These are phyloP conservation scores for Oceanodroma leucorhoa DNA, from an alignment of 2,797 vertebrate species.

Conservation along the genomic window DNA sequence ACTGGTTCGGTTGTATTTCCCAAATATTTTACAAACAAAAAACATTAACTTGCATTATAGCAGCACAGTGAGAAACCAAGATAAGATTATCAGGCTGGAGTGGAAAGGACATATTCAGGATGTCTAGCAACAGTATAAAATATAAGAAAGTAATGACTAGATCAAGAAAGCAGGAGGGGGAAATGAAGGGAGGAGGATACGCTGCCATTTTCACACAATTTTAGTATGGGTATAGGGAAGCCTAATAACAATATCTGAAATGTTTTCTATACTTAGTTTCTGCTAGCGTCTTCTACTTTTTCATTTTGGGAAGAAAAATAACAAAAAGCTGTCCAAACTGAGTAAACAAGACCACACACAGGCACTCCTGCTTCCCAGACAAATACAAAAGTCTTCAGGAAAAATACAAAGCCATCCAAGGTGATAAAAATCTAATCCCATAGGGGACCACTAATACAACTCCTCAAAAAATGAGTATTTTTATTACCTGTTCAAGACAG, in stretches of 20 bases:
- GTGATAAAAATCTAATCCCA: constrained; percentile 24
- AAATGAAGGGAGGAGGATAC: not conserved
- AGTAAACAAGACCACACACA: constrained; percentile 38
- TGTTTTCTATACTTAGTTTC: not conserved
- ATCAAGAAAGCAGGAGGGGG: not conserved
- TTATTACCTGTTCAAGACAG: constrained; percentile 24
- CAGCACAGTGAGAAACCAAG: not conserved
- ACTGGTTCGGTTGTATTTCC: not conserved
- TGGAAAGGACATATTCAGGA: not conserved
- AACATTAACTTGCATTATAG: not conserved
- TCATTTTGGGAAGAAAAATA: not conserved
- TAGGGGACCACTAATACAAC: not conserved
- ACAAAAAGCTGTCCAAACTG: not conserved
- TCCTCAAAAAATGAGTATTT: constrained; percentile 2
- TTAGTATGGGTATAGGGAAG: not conserved
- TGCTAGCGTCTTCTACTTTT: not conserved
- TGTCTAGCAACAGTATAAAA: not conserved
- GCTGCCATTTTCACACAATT: not conserved
- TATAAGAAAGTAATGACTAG: not conserved
- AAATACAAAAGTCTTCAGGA: not conserved
- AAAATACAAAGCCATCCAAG: constrained; percentile 25
- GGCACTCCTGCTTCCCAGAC: not conserved
- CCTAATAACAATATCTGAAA: not conserved
- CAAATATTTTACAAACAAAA: not conserved
- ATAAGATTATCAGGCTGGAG: not conserved